Evolutionary conservation across 2,113 vertebrate genomes (phyloP), one percentile per base, ranked within the genome.

Genomic region (Corapipo altera): DNA sequence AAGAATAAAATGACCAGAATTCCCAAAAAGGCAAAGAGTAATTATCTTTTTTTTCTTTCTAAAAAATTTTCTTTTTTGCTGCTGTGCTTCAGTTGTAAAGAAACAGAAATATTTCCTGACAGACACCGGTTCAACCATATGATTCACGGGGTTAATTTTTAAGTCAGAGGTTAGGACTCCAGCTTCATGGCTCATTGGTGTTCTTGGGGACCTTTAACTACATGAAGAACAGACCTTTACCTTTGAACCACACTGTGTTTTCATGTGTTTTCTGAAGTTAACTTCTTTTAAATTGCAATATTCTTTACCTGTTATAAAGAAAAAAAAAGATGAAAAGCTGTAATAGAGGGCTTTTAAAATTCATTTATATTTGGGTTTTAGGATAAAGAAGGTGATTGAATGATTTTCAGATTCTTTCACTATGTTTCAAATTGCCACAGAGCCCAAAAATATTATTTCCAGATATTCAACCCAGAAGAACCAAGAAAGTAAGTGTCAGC

Each of bases 1-100:
- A 69, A 96, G 49, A 97, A 97, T 95, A 96, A 97, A 96, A 88
- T 72, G 37, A 46, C 26, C 57, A 77, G 51, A 91, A 70, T 12
- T 91, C 19, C 57, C 67, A 65, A 91, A 89, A 87, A 91, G 43
- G 46, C 48, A 22, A n/a, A 91, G 83, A 91, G 52, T 77, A 70
- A 23, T 20, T 35, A 30, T 24, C 28, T 54, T 48, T 26, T 48
- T 26, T 44, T 71, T 9, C 27, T 85, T 77, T 80, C 52, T 70
- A 49, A 26, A 48, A 43, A n/a, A 8, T 21, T 23, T 49, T 66
- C 6, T 33, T 91, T 86, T 65, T 65, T 72, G 4, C 19, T 88
- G 41, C 46, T 52, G 17, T 84, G 24, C 35, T 94, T 10, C 59
- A 48, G 15, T 41, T 86, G 39, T 84, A 82, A 65, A 37, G 37